Conservation (phyloP, 92 coral and sea anemone genomes). For the Meandrina meandrites region DNA sequence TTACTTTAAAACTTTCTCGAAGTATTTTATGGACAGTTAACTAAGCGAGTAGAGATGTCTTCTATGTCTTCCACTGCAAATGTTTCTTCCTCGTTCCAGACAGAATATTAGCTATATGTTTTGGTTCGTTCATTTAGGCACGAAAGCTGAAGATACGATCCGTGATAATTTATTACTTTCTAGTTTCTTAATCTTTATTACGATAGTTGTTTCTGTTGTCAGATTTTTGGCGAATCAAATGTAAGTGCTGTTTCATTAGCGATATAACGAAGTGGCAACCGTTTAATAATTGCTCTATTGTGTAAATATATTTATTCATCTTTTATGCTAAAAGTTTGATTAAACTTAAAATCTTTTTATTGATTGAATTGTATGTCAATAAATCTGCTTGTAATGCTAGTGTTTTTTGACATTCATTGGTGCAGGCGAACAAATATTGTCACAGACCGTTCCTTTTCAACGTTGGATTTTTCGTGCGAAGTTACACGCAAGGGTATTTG, state of each 20-base stretch:
- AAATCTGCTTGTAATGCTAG: not conserved
- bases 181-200: not conserved
- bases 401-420: not conserved
- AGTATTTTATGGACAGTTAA: not conserved
- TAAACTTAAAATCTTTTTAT: not conserved
- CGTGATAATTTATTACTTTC: not conserved
- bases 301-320: not conserved
- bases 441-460: not conserved
- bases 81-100: not conserved
- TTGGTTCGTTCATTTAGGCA: not conserved
- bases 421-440: not conserved
- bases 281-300: not conserved
- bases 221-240: not conserved
- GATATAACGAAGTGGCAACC: not conserved
- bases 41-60: not conserved
- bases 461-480: not conserved
- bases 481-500: not conserved
- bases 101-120: not conserved
- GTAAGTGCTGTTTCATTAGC: not conserved
- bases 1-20: not conserved
- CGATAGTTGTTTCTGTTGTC: not conserved
- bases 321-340: not conserved
- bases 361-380: not conserved
- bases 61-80: not conserved
- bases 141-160: not conserved